Conservation (phyloP, 2,797 vertebrate species). For the Coregonus suidteri region DNA sequence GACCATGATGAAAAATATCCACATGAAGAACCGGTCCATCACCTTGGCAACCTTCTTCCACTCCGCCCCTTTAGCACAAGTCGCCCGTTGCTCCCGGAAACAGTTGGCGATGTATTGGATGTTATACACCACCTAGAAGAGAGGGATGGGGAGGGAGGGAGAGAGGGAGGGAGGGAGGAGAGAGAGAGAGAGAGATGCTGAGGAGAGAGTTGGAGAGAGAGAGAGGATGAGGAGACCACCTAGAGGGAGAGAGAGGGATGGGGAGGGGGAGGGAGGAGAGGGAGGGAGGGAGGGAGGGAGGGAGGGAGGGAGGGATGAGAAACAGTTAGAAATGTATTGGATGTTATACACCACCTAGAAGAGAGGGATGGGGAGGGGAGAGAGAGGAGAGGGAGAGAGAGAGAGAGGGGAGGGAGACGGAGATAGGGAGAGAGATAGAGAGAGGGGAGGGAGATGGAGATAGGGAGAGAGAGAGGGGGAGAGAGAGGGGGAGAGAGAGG, state of each 20-base stretch:
- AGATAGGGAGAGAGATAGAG: no score
- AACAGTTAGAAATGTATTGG: constrained; percentile 91
- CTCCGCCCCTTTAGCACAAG: constrained; percentile 85
- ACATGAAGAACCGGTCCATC: constrained; percentile 99
- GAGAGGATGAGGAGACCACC: no score
- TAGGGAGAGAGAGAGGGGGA: no score
- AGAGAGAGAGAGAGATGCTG: background rate
- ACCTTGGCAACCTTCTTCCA: constrained; percentile 99
- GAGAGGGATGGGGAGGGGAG: background rate
- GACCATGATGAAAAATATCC: constrained; percentile 97
- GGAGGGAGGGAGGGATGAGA: constrained; percentile 39
- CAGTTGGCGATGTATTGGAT: constrained; percentile 93
- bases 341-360: constrained; percentile 84
- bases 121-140: constrained; percentile 80
- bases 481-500: background rate
- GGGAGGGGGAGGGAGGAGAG: background rate
- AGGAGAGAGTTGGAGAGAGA: no score
- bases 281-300: no score
- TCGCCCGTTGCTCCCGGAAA: constrained; percentile 89
- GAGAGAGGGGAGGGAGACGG: no score
- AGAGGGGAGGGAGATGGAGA: no score
- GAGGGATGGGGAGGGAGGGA: no score
- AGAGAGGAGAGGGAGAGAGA: no score
- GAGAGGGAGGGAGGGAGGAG: no score
- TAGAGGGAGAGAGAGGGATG: background rate